Conservation (phyloP, 2,797 vertebrate genomes). For the Perodicticus potto region DNA sequence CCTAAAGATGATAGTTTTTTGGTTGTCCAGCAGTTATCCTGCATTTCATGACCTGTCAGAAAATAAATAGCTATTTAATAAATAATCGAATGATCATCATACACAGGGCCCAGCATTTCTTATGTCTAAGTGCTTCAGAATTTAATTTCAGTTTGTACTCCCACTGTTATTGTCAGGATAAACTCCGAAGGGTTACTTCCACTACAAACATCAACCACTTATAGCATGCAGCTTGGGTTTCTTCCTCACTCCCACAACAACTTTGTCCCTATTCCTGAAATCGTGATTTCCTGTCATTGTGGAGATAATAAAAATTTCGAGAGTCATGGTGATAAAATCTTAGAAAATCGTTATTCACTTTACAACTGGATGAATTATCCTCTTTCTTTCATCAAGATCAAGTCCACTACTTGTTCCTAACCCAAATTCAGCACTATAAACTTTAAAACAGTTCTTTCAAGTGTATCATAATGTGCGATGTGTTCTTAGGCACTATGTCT, state of each 20-base stretch:
- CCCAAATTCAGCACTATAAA: conserved; percentile 50
- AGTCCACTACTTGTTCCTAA: conserved; percentile 13
- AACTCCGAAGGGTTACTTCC: neutral
- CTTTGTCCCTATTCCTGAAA: conserved; percentile 1
- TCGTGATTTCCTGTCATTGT: neutral
- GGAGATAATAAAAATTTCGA: conserved; percentile 20
- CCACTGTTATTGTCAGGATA: neutral
- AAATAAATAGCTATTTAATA: conserved; percentile 41
- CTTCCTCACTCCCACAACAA: neutral
- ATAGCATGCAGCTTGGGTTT: neutral
- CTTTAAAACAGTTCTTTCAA: conserved; percentile 49
- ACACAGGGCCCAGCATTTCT: neutral
- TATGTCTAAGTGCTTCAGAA: neutral
- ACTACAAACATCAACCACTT: neutral
- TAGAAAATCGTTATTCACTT: conserved; percentile 57
- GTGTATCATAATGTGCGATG: neutral
- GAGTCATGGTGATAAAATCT: neutral
- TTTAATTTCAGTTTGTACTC: neutral
- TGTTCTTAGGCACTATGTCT: conserved; percentile 20
- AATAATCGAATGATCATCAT: neutral
- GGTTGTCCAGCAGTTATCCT: neutral
- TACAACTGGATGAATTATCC: neutral
- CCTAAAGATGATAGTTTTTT: neutral
- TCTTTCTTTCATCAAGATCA: conserved; percentile 33
- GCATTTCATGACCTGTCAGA: neutral